Evolutionary conservation across 92 coral and sea anemone species (phyloP).

Genomic region (Virgularia gustaviana): DNA sequence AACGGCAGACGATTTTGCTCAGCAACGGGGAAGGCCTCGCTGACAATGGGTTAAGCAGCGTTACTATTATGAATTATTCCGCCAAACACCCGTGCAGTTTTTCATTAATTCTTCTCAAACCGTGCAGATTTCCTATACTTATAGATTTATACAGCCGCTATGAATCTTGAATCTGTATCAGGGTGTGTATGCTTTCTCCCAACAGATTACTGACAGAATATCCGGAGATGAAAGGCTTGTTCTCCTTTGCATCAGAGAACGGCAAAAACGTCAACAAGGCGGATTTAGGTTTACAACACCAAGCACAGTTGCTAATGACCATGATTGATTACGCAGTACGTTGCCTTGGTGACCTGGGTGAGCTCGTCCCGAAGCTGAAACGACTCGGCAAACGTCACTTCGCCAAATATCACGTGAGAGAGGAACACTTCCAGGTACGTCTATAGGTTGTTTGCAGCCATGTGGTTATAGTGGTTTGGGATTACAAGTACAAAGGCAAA

Average conservation of each 20-base stretch:
- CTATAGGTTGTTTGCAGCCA: too few relatives aligned
- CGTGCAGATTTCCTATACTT: neutral
- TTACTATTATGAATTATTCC: too few relatives aligned
- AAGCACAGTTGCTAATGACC: slow-evolving; percentile 27
- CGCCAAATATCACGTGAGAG: slow-evolving; percentile 18
- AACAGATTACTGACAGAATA: neutral
- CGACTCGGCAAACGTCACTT: slow-evolving; percentile 22
- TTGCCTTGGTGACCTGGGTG: slow-evolving; percentile 16
- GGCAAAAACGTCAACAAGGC: neutral
- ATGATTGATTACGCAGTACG: slow-evolving; percentile 34
- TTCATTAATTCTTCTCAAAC: neutral
- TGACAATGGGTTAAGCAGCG: neutral
- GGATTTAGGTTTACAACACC: neutral
- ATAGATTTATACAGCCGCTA: too few relatives aligned
- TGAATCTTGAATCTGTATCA: too few relatives aligned
- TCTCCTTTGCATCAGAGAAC: slow-evolving; percentile 2
- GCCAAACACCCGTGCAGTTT: neutral
- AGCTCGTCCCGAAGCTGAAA: slow-evolving; percentile 28
- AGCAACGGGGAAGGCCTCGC: neutral
- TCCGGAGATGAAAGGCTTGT: slow-evolving; percentile 22
- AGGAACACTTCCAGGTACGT: slow-evolving; percentile 28
- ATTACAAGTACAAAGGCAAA: too few relatives aligned
- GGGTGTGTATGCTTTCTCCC: neutral
- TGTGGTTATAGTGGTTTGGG: too few relatives aligned
- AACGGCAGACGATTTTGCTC: too few relatives aligned